Conservation (phyloP, 2,113 vertebrate species). For the Crocuta crocuta region DNA sequence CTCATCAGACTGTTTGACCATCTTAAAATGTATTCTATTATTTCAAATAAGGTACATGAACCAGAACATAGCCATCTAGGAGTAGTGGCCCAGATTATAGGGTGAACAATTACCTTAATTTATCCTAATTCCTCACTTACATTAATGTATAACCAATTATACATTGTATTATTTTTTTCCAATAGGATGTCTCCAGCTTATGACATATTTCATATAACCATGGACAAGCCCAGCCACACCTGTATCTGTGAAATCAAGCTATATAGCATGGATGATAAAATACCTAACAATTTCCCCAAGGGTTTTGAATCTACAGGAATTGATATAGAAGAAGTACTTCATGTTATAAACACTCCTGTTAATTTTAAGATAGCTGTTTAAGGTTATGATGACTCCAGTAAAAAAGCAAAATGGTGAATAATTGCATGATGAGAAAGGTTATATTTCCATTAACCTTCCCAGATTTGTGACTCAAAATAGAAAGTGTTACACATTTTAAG, state of each 20-base stretch:
- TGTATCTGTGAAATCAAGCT: not conserved
- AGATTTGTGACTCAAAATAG: not conserved
- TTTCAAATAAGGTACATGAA: not conserved
- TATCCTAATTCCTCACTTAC: not conserved
- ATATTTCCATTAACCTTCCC: not conserved
- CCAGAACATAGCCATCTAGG: not conserved
- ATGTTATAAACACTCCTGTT: not conserved
- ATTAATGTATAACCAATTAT: not conserved
- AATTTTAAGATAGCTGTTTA: not conserved
- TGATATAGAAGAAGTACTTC: not conserved
- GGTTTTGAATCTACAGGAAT: not conserved
- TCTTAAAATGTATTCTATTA: not conserved
- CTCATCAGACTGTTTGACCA: not conserved
- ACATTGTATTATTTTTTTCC: not conserved
- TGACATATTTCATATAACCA: not conserved
- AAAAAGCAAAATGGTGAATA: not conserved
- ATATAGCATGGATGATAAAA: not conserved
- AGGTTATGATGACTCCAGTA: not conserved
- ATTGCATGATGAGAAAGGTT: not conserved
- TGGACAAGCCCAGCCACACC: not conserved
- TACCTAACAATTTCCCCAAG: not conserved
- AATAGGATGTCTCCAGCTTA: not conserved
- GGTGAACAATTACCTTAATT: not conserved
- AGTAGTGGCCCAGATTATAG: accelerated
- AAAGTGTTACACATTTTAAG: not conserved